Evolutionary conservation across 2,888 invertebrate genomes (phyloP).

Genomic region (Andrena chrysosceles): DNA sequence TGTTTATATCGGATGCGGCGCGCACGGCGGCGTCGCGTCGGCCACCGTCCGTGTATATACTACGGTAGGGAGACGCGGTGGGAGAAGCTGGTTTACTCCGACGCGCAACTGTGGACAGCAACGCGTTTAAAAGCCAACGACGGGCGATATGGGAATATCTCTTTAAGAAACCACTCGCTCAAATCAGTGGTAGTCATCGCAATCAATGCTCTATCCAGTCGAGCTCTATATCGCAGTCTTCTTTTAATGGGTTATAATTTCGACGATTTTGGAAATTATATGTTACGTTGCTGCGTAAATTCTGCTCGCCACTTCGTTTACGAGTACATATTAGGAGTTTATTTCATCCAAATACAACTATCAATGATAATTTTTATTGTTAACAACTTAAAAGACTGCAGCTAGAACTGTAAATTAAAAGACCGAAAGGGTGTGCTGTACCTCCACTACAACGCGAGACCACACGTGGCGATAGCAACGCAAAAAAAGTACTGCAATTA

Average conservation of each 20-base stretch:
- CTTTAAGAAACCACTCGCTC: constrained; percentile 62
- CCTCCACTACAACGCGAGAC: too few relatives aligned
- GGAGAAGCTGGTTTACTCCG: constrained; percentile 9
- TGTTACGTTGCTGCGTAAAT: too few relatives aligned
- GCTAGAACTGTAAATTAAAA: too few relatives aligned
- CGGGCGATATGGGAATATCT: constrained; percentile 72
- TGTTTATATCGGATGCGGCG: constrained; percentile 7
- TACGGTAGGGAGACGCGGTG: constrained; percentile 21
- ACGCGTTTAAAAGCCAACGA: constrained; percentile 61
- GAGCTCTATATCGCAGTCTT: not conserved
- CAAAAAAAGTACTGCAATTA: too few relatives aligned
- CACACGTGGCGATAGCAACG: too few relatives aligned
- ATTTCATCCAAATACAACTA: too few relatives aligned
- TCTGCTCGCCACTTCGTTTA: too few relatives aligned
- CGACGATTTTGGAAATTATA: too few relatives aligned
- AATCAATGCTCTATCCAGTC: not conserved
- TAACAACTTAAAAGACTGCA: too few relatives aligned
- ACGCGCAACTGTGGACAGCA: constrained; percentile 2
- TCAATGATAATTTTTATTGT: too few relatives aligned
- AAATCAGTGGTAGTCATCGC: constrained; percentile 43
- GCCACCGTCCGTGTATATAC: constrained; percentile 8
- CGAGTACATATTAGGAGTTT: too few relatives aligned
- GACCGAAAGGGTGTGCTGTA: too few relatives aligned
- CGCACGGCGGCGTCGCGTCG: constrained; percentile 2
- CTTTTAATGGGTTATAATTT: not conserved